Percentiles rank a stretch among this genome's conserved stretches.
Evolutionary conservation across 2,888 invertebrate genomes (phyloP).

Genomic region (Imbricaverruca yamaguchii): DNA sequence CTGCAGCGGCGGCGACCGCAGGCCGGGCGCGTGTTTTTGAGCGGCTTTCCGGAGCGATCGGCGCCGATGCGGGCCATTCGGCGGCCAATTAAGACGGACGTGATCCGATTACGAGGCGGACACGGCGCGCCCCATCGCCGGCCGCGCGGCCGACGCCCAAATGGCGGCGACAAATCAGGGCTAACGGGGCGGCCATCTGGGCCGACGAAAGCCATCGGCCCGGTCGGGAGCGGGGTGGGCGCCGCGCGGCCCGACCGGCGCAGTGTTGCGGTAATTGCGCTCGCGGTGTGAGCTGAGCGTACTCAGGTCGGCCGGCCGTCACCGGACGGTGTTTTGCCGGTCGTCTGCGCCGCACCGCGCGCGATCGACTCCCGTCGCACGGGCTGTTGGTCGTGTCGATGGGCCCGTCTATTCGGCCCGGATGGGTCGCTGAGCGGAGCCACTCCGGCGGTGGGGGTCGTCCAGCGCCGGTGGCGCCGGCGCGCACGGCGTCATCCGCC

Average conservation of each 20-base stretch:
- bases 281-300: too few relatives aligned
- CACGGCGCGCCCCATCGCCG: background rate
- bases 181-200: background rate
- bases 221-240: background rate
- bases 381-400: too few relatives aligned
- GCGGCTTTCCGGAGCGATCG: background rate
- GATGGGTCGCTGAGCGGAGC: too few relatives aligned
- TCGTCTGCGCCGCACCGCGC: too few relatives aligned
- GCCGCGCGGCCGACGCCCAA: background rate
- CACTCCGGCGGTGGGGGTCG: too few relatives aligned
- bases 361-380: too few relatives aligned
- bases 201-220: background rate
- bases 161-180: background rate
- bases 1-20: too few relatives aligned
- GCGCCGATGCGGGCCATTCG: background rate
- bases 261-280: background rate
- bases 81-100: background rate
- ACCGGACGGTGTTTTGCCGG: too few relatives aligned
- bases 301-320: too few relatives aligned
- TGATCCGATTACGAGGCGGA: background rate
- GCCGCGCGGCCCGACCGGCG: background rate
- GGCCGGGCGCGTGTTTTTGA: background rate
- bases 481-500: too few relatives aligned
- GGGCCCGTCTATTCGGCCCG: too few relatives aligned
- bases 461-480: too few relatives aligned